Base-by-base conservation (phyloP, 1,140 invertebrate species). In the Drosophila punjabiensis region DNA sequence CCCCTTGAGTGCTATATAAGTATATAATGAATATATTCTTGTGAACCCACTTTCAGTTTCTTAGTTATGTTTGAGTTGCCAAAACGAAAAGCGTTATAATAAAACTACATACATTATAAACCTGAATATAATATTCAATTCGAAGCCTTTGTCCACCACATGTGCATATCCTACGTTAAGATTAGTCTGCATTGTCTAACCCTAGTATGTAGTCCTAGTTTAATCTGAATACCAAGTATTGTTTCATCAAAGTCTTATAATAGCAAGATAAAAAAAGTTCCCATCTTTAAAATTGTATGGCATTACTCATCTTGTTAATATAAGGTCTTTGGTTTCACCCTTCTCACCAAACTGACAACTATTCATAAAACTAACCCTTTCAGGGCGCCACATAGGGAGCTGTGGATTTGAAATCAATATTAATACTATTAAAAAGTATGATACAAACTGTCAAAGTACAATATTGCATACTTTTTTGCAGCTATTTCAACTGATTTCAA, bases 91-190 rank as follows among this genome's bases (percentile, higher is more conserved):
- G 20, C 55, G 18, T 63, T 4, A 14, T 53, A 76, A 76, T 76
- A 76, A 75, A 76, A 64, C 14, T 20, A 53, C 14, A 64, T 55
- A 55, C 28, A 67, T 16, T 28, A 61, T 30, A 60, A 60, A 52
- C 45, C 35, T 52, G 32, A 20, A 62, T 37, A 16, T 24, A 37
- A 73, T 63, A n/a, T 76, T 66, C 18, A 39, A 76, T 66, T 24
- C 11, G 20, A 74, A 48, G 59, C 58, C 47, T 74, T 43, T 43
- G 28, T 55, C 50, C 63, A 56, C 50, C 52, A 69, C 74, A 43
- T 39, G 69, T 78, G 76, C 76, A 78, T 78, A 78, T 78, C 76
- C 65, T 78, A 78, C 43, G 76, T 78, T 78, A 78, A 78, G 76
- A 63, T 78, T 63, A 78, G 75, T 69, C 39, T 30, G 43, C 75